Conservation (phyloP, 2,113 vertebrate genomes). For the Mastomys coucha region DNA sequence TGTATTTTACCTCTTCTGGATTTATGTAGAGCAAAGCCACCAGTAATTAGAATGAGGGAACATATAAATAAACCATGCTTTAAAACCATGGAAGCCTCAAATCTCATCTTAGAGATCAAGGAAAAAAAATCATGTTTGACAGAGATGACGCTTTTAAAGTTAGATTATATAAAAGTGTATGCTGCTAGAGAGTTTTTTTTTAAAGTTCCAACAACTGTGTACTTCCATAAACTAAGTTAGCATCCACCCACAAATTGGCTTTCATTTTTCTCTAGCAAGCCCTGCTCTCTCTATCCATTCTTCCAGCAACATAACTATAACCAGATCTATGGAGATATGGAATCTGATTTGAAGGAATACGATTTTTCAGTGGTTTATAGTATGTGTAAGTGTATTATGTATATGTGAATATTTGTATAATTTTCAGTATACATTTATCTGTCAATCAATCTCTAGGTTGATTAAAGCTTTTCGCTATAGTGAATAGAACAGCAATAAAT, state of each 20-base stretch:
- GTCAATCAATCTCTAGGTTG: not conserved
- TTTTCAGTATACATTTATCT: not conserved
- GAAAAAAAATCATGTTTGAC: not conserved
- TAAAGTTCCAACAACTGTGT: not conserved
- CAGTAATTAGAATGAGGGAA: slow-evolving; percentile 17
- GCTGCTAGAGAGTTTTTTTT: not conserved
- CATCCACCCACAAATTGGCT: not conserved
- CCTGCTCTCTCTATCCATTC: not conserved
- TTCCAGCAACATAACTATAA: not conserved
- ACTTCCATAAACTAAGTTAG: not conserved
- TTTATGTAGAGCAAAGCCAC: not conserved
- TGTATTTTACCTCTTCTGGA: slow-evolving; percentile 6
- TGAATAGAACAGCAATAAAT: not conserved
- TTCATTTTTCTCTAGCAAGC: not conserved
- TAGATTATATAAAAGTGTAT: slow-evolving; percentile 27
- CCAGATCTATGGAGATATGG: not conserved
- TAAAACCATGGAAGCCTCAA: slow-evolving; percentile 16
- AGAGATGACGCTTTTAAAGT: slow-evolving; percentile 19
- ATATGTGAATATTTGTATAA: not conserved
- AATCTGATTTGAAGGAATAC: not conserved
- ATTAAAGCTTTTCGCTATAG: not conserved
- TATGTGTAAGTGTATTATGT: not conserved
- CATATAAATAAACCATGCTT: not conserved
- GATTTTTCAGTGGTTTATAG: not conserved
- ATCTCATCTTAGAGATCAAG: not conserved